These are phyloP conservation scores for Polyommatus icarus DNA, from an alignment of 2,888 invertebrate genomes.

Conservation along the genomic window DNA sequence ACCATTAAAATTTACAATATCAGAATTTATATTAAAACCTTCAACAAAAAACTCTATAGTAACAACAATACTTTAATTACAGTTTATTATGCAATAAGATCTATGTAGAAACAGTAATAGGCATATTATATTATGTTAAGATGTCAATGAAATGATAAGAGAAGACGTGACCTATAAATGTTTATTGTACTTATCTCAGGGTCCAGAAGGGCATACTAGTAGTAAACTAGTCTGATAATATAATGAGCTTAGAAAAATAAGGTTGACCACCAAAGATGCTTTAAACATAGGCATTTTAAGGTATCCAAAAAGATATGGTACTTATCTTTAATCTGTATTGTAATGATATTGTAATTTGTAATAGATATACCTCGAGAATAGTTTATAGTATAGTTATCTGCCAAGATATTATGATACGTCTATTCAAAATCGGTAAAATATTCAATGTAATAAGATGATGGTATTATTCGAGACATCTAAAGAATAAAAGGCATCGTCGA, in stretches of 20 bases:
- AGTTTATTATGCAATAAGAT: background rate
- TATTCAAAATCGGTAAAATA: background rate
- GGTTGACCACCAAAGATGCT: background rate
- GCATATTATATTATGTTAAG: slow-evolving; percentile 35
- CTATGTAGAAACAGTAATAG: slow-evolving; percentile 20
- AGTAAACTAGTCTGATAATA: slow-evolving; percentile 33
- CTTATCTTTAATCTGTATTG: no score
- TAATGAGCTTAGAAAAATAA: slow-evolving; percentile 11
- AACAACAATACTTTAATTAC: background rate
- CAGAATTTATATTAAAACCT: no score
- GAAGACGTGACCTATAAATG: slow-evolving; percentile 50
- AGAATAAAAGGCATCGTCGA: slow-evolving; percentile 15
- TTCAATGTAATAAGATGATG: slow-evolving; percentile 10
- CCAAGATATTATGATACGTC: background rate
- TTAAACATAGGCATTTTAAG: background rate
- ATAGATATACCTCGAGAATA: no score
- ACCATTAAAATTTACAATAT: no score
- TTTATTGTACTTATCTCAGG: slow-evolving; percentile 23
- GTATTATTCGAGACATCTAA: slow-evolving; percentile 12
- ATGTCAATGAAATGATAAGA: slow-evolving; percentile 60
- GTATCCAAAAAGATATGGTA: no score
- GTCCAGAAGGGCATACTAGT: slow-evolving; percentile 30
- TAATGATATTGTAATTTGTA: no score
- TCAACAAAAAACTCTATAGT: background rate
- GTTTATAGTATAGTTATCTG: background rate